Base-by-base conservation (phyloP, 2,113 vertebrate genomes). In the Tinamus guttatus region DNA sequence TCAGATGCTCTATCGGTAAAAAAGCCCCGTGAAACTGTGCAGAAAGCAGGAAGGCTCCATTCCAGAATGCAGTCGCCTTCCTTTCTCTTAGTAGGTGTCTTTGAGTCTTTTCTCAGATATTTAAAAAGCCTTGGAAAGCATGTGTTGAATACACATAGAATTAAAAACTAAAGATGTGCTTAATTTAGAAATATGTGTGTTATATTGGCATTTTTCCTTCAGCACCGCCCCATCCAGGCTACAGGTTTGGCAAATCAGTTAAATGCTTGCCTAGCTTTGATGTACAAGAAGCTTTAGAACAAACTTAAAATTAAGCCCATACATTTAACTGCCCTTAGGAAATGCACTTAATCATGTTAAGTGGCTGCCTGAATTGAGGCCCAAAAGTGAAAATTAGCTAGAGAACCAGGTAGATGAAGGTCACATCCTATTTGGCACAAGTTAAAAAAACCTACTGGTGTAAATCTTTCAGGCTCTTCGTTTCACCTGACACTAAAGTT, bases 241-340 rank as follows among this genome's bases (percentile, higher is more conserved):
- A 11, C 41, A 86, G 21, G 25, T 51, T 92, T 74, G 81, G 41
- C 20, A 69, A 79, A 90, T 67, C 41, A 75, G n/a, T 68, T 81
- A 51, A 90, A 81, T 4, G 41, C 7, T n/a, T 77, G 68, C 28
- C 47, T 34, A 58, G 52, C 38, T 84, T 65, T 1, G 4, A n/a
- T 64, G 45, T 13, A 64, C 7, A n/a, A 0, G 2, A 85, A 92
- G 54, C 16, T 40, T 73, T 27, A 87, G 25, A 49, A 78, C 5
- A 60, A 45, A 64, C 70, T 90, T 36, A 56, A 81, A 89, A 18
- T 56, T 89, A 81, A 52, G 9, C 25, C 51, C 9, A 18, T 5
- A 1, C 56, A 43, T 67, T 86, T 81, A 90, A 75, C 12, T 89
- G n/a, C 13, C 58, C 30, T 60, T 68, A 52, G 60, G 47, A 85